Evolutionary conservation across 2,113 vertebrate genomes (phyloP).

Genomic region (Hucho hucho): DNA sequence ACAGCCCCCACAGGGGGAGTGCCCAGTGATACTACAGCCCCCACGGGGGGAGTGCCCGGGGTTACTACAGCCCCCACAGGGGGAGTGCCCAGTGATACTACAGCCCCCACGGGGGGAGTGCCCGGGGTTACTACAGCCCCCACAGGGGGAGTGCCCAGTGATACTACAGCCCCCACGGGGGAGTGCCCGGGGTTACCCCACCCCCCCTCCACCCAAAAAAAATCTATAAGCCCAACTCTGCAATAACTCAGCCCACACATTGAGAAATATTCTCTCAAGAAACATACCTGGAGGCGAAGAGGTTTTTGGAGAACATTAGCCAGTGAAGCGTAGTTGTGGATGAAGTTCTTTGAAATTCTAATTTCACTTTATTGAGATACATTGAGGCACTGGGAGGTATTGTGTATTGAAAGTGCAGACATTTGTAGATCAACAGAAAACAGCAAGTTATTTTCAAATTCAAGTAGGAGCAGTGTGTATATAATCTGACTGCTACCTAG

Average conservation of each 20-base stretch:
- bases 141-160: background rate
- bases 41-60: background rate
- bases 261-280: background rate
- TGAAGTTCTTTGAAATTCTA: background rate
- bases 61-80: too few relatives aligned
- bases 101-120: background rate
- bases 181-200: background rate
- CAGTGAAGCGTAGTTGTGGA: background rate
- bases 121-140: conserved; percentile 10
- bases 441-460: background rate
- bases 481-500: background rate
- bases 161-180: conserved; percentile 8
- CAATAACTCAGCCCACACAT: conserved; percentile 8
- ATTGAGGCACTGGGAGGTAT: background rate
- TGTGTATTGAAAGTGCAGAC: too few relatives aligned
- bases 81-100: background rate
- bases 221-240: conserved; percentile 21
- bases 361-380: background rate
- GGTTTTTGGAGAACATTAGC: background rate
- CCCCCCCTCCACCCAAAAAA: background rate
- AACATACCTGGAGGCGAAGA: conserved; percentile 1
- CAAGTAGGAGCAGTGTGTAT: background rate
- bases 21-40: too few relatives aligned
- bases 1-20: background rate
- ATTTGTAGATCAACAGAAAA: background rate